Evolutionary conservation across 2,113 vertebrate genomes (phyloP), one percentile per base, ranked within the genome.

Genomic region (Scomber scombrus): DNA sequence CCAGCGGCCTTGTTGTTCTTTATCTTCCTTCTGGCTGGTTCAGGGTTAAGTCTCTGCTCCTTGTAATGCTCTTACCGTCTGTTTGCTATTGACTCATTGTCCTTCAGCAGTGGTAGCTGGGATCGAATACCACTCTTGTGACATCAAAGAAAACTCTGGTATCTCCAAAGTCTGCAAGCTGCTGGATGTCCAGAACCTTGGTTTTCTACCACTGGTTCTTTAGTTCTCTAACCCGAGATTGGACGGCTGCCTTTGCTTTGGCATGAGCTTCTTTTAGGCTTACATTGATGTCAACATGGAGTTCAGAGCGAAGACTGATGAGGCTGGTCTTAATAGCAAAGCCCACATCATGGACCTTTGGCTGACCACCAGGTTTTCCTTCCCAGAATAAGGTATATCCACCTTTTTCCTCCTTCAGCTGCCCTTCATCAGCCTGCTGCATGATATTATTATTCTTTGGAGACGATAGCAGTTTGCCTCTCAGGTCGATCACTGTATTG

Each of bases 331-430:
- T 14, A n/a, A 52, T 52, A 14, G 19, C 23, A 26, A 26, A 26
- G 23, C 23, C 23, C 23, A 26, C 23, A 26, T 3, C 23, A 26
- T 26, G 23, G 23, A 26, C 23, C 23, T 26, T 26, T 26, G 23
- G 51, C 51, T 14, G 11, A 26, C 23, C 23, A 26, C 23, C 18
- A n/a, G 66, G 15, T 11, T 68, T 68, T 54, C 61, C 52, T 29
- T 81, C 66, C 54, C 61, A 68, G 57, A 70, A 56, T 14, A 47
- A 68, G 31, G 62, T 68, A 46, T 61, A 67, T 13, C 43, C 63
- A 21, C 45, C 15, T 29, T 68, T 68, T 31, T 43, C 45, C 26
- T 62, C 51, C 23, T 26, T 26, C 23, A 26, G 23, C 23, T 26
- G 23, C 23, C 23, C 23, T 26, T 26, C 23, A 26, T 26, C 23